These are phyloP conservation scores for Theocolax elegans DNA, from an alignment of 1,140 invertebrate species.

Conservation along the genomic window DNA sequence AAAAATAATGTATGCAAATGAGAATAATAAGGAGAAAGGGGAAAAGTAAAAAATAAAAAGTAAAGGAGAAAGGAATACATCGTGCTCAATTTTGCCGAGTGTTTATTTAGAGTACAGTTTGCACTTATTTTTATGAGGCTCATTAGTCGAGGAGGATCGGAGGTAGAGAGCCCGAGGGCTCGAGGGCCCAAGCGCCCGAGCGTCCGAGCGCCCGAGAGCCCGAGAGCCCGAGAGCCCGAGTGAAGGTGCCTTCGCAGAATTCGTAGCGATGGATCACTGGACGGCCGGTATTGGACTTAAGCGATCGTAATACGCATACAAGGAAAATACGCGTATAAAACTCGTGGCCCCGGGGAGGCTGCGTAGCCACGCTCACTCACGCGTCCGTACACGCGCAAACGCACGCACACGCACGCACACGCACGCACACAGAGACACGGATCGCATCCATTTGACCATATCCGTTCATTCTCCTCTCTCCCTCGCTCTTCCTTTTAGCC, in stretches of 20 bases:
- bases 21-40: too few relatives aligned
- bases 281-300: conserved; percentile 61
- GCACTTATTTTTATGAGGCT: conserved; percentile 44
- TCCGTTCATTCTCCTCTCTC: conserved; percentile 41
- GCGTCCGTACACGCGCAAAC: too few relatives aligned
- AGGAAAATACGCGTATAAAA: conserved; percentile 44
- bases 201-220: too few relatives aligned
- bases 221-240: too few relatives aligned
- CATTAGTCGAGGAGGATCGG: conserved; percentile 53
- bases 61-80: conserved; percentile 3
- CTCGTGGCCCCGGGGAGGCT: conserved; percentile 53
- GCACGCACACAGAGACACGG: conserved; percentile 1
- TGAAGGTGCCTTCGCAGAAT: conserved; percentile 55
- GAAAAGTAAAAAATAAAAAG: neutral
- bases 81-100: conserved; percentile 17
- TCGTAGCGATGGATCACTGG: conserved; percentile 62
- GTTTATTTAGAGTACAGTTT: conserved; percentile 38
- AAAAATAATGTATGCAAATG: too few relatives aligned
- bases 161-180: conserved; percentile 45
- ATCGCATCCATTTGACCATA: conserved; percentile 36
- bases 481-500: conserved; percentile 43
- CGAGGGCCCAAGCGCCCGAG: too few relatives aligned
- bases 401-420: neutral
- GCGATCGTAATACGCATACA: conserved; percentile 61
- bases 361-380: too few relatives aligned